phyloP scores from a whole-genome alignment of 2,113 vertebrate genomes.

The Stercorarius parasiticus region DNA sequence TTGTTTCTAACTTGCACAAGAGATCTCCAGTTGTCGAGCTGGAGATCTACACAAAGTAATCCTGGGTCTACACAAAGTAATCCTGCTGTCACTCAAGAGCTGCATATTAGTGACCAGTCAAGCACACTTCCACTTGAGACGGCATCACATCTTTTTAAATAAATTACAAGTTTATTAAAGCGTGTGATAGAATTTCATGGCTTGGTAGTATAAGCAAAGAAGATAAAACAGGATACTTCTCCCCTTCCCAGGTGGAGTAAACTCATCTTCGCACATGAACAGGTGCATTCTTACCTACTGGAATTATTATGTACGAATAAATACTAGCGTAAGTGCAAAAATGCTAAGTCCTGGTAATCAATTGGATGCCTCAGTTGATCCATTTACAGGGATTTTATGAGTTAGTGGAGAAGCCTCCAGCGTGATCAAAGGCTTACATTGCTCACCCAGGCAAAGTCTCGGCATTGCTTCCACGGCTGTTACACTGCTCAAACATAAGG shows the following conservation, averaged over 20 bases:
- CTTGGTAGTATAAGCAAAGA: not conserved
- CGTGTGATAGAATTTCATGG: not conserved
- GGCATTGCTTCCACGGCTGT: not conserved
- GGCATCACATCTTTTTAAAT: not conserved
- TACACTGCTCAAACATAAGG: not conserved
- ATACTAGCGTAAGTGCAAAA: not conserved
- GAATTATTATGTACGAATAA: not conserved
- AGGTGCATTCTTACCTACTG: not conserved
- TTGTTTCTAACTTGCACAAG: not conserved
- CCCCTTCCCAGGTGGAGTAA: not conserved
- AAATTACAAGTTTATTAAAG: conserved; percentile 58
- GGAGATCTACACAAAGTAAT: not conserved
- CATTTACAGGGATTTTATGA: not conserved
- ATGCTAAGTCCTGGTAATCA: not conserved
- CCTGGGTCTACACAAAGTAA: not conserved
- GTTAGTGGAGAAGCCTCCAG: not conserved
- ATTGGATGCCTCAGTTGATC: not conserved
- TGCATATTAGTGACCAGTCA: not conserved
- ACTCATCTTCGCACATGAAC: not conserved
- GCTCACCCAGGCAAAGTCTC: not conserved
- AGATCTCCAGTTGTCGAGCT: not conserved
- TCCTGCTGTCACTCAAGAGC: not conserved
- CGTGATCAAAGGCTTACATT: not conserved
- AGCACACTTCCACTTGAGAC: not conserved
- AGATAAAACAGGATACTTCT: not conserved